Base-by-base conservation (phyloP, 2,888 invertebrate genomes). In the Trichopoda pennipes region DNA sequence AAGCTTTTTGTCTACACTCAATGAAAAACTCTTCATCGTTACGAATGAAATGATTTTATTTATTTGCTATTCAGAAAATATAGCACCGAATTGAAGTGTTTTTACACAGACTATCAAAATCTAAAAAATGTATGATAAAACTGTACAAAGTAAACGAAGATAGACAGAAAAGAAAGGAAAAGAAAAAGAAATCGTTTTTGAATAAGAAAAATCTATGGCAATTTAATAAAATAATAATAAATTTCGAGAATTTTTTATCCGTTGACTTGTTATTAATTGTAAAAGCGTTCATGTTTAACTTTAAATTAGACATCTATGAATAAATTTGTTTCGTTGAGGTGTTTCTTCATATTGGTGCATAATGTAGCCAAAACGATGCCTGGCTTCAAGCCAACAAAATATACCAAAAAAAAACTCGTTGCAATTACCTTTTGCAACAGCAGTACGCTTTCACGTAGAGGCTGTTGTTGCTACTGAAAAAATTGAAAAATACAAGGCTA, bases 261-360 rank as follows among this genome's bases (percentile, higher is more conserved):
- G 38, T 44, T 68, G 74, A 47, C 64, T 72, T 72, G 76, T 79
- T 79, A 79, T 79, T 82, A 79, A 79, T 79, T 79, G 79, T 79
- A 68, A 63, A 82, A 82, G 79, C 79, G 79, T 82, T 82, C 79
- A 82, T 82, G 82, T 79, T 82, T 79, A 82, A 79, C 82, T 79
- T 82, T 68, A 82, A 82, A 82, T 82, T 82, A 75, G 82, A 82
- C 82, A 82, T 75, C 74, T 72, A 68, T 75, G 64, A 76, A 79
- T 82, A 82, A 82, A 79, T 82, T 79, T 76, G 72, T 79, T 79
- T 79, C 64, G 44, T 77, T 68, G 23, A 70, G 78, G 76, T 76
- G 60, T 66, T 66, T 66, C 56, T 51, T 44, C 19, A 21, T 70
- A 49, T 0, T 49, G 14, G 10, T 44, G 14, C 44, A 44, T 14